Evolutionary conservation across 2,797 vertebrate species (phyloP).

Genomic region (Microchirus variegatus): DNA sequence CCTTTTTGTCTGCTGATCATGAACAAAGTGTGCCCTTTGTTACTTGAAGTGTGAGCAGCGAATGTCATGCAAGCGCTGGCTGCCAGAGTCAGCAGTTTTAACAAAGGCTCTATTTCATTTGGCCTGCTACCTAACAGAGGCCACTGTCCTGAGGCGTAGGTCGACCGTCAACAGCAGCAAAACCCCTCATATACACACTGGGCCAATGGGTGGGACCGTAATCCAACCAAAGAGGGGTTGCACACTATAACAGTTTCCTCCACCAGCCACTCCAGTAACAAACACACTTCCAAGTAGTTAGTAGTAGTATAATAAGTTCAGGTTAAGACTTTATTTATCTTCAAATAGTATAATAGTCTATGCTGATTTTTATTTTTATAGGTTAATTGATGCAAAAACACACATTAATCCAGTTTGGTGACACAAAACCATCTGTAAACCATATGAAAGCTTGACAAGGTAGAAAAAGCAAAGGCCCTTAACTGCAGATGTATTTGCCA

Average conservation of each 20-base stretch:
- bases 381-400: conserved; percentile 4
- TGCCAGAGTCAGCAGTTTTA: conserved; percentile 18
- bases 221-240: not conserved
- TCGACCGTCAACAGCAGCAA: conserved; percentile 18
- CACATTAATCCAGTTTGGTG: not conserved
- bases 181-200: conserved; percentile 11
- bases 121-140: conserved; percentile 18
- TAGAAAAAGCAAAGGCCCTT: not conserved
- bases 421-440: not conserved
- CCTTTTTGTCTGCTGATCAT: conserved; percentile 15
- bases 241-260: not conserved
- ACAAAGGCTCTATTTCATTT: conserved; percentile 52
- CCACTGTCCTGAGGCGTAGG: conserved; percentile 22
- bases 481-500: not conserved
- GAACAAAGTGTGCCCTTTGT: conserved; percentile 46
- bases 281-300: not conserved
- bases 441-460: not conserved
- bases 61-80: conserved; percentile 30
- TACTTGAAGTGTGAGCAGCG: conserved; percentile 29
- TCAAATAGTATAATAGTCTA: too few species aligned
- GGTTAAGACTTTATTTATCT: too few species aligned
- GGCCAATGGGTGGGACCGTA: not conserved
- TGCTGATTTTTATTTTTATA: not conserved
- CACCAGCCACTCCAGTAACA: conserved; percentile 1
- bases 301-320: too few species aligned